Base-by-base conservation (phyloP, 2,888 invertebrate species). In the Ichneumon xanthorius region DNA sequence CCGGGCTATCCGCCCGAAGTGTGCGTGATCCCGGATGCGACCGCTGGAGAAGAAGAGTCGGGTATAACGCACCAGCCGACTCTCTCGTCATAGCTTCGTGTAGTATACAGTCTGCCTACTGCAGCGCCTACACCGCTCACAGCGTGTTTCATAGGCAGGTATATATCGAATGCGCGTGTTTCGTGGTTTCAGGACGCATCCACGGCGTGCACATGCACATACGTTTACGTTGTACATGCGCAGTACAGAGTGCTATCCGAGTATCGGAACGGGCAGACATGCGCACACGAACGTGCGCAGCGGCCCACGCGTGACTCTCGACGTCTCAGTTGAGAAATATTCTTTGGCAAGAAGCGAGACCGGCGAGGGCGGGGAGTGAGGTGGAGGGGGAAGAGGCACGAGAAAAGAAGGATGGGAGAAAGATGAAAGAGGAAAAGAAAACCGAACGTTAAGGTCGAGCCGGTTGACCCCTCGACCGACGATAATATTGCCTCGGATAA, bases 1-100 rank as follows among this genome's bases (percentile, higher is more conserved):
- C 63, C 80, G 83, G 79, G 78, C 68, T 75, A 80, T 84, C 63
- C 33, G 53, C 83, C 83, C 87, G 83, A 78, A 87, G 88, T 87
- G 87, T 87, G 88, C 88, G 88, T 87, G 89, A 90, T 90, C 89
- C 89, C 89, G 89, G 89, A 90, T 90, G 87, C 88, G 84, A 85
- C 80, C 82, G 84, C 81, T 58, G 85, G n/a, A 80, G 84, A 82
- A 45, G 86, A 88, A 87, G 88, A 87, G 85, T 87, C 86, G 86
- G 85, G 81, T 75, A 76, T 65, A 84, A 84, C 83, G 83, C 83
- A 84, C 80, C 45, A 65, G 19, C 37, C 30, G 30, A 26, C 75
- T 87, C 87, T 87, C 82, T 82, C 87, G 86, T 89, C 88, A 89
- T 86, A 86, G 87, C 83, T 80, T 63, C 14, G 61, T 30, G 16